A percentile compares a stretch with the other conserved stretches of the same genome.
These are phyloP conservation scores for Pelvicachromis taeniatus DNA, from an alignment of 2,113 vertebrate genomes.

Conservation along the genomic window DNA sequence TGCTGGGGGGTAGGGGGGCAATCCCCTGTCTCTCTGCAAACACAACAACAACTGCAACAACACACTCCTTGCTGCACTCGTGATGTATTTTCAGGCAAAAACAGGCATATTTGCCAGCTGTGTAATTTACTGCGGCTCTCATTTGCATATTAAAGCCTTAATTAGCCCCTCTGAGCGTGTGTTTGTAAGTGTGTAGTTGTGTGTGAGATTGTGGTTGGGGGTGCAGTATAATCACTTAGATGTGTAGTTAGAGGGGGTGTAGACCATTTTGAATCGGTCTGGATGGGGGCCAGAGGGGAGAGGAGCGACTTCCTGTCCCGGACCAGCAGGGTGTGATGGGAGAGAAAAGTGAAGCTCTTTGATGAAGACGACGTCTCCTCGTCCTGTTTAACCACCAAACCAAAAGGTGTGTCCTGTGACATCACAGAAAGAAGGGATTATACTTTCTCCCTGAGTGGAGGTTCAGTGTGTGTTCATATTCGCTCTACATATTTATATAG, in stretches of 20 bases:
- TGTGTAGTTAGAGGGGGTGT: slow-evolving; percentile 67
- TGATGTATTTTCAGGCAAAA: slow-evolving; percentile 81
- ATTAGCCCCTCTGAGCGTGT: slow-evolving; percentile 97
- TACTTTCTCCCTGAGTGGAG: not conserved
- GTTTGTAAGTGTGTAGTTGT: slow-evolving; percentile 64
- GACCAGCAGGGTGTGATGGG: slow-evolving; percentile 2
- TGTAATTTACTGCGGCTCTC: slow-evolving; percentile 91
- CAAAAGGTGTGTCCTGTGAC: slow-evolving; percentile 53
- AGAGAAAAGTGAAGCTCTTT: slow-evolving; percentile 58
- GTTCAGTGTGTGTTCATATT: not conserved
- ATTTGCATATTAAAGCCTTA: slow-evolving; percentile 99
- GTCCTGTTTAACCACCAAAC: slow-evolving; percentile 63
- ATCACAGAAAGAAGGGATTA: slow-evolving; percentile 29
- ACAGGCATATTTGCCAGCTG: slow-evolving; percentile 98
- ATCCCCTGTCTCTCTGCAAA: slow-evolving; percentile 60
- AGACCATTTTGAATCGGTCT: slow-evolving; percentile 29
- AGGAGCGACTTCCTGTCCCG: not conserved
- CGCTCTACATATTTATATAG: not conserved
- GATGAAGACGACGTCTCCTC: slow-evolving; percentile 75
- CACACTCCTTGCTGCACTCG: slow-evolving; percentile 67
- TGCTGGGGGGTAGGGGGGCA: slow-evolving; percentile 1
- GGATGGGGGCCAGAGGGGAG: slow-evolving; percentile 63
- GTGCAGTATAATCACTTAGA: slow-evolving; percentile 82
- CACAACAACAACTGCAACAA: slow-evolving; percentile 64
- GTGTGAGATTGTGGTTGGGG: slow-evolving; percentile 27